Base-by-base conservation (phyloP, 2,113 vertebrate species). In the Meriones unguiculatus region DNA sequence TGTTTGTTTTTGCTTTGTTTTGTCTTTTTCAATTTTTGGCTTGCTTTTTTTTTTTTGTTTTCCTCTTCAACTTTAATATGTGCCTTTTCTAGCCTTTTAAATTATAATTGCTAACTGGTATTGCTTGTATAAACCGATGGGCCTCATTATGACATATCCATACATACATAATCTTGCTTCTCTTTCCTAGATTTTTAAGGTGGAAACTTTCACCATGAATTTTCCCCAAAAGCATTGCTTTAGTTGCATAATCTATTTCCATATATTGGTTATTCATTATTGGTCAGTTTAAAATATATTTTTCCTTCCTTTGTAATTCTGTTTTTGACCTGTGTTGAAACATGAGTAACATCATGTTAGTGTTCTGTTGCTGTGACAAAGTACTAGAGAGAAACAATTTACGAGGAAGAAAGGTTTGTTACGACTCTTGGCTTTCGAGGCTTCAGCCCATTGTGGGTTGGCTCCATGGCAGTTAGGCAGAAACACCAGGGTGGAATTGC, bases 21-120 rank as follows among this genome's bases (percentile, higher is more conserved):
- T 57, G 57, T 57, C 46, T 7, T 78, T 92, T 62, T 94, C 25
- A 76, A 2, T 50, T 59, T 93, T n/a, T 22, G 3, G 1, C 25
- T n/a, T 30, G 25, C 46, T 7, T 92, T 94, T 90, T 38, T 93
- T 92, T 95, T 90, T 57, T 57, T 57, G 8, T 57, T 57, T 57
- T 57, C 14, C 93, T 89, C 22, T 82, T 82, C 35, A 82, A 38
- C 35, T 82, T 59, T 62, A 2, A 82, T 25, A 62, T 38, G n/a
- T 57, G 92, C 70, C 72, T 67, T 67, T 54, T 64, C 85, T 38
- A 62, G 69, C 52, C 41, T 11, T 62, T 38, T 93, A 59, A 96
- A 32, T 70, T 93, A 94, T 52, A 88, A 72, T 46, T 87, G 22
- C n/a, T 72, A 87, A 87, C 46, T 87, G 4, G 3, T 10, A 70